These are phyloP conservation scores for Eriosoma lanigerum DNA, from an alignment of 1,140 invertebrate genomes.

Conservation along the genomic window DNA sequence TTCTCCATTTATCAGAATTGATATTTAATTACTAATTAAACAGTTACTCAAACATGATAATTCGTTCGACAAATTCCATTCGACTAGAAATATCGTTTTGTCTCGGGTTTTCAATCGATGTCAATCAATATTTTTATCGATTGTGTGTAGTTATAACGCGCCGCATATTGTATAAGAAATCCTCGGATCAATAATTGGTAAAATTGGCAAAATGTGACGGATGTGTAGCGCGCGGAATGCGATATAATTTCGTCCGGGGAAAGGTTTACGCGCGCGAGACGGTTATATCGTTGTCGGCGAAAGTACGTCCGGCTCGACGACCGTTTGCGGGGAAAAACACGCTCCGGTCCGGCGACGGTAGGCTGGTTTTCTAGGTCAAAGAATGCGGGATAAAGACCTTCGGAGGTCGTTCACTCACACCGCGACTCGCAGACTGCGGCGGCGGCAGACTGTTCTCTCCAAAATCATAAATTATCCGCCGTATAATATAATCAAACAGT, in stretches of 20 bases:
- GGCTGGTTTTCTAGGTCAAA: conserved; percentile 48
- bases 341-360: conserved; percentile 24
- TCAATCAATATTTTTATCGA: too few relatives aligned
- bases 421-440: background rate
- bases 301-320: conserved; percentile 41
- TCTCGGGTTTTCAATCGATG: too few relatives aligned
- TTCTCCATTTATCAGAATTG: too few relatives aligned
- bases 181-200: background rate
- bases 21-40: too few relatives aligned
- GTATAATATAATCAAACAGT: background rate
- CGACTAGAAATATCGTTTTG: too few relatives aligned
- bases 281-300: background rate
- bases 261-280: background rate
- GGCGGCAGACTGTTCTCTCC: conserved; percentile 3
- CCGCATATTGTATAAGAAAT: background rate
- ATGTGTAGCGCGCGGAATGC: conserved; percentile 47
- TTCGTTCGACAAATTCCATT: too few relatives aligned
- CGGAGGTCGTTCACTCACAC: conserved; percentile 49
- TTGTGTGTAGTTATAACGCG: background rate
- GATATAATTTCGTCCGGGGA: conserved; percentile 28
- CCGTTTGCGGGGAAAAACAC: background rate
- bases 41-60: too few relatives aligned
- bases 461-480: background rate
- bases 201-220: conserved; percentile 39
- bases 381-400: conserved; percentile 49